Conservation (phyloP, 1,140 invertebrate genomes). For the Coelopa frigida region DNA sequence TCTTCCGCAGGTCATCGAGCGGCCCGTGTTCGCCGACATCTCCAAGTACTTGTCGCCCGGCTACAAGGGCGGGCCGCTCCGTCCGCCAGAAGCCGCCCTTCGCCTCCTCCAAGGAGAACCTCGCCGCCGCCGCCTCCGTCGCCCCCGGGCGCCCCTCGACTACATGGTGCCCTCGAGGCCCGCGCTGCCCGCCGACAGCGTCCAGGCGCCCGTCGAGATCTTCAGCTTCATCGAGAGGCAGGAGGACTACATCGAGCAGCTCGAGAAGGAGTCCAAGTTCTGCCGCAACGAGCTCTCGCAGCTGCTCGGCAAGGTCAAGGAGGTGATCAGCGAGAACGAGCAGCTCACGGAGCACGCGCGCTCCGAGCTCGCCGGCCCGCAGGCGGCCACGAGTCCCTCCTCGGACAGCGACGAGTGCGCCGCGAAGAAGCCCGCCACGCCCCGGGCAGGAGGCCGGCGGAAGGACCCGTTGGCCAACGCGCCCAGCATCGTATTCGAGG, state of each 20-base stretch:
- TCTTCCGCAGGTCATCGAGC: constrained; percentile 29
- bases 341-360: constrained; percentile 64
- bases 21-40: constrained; percentile 42
- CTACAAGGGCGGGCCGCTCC: no score
- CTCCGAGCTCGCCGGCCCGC: constrained; percentile 29
- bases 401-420: constrained; percentile 48
- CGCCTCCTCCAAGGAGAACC: constrained; percentile 33
- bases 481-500: constrained; percentile 71
- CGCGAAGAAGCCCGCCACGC: constrained; percentile 20
- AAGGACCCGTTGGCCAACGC: constrained; percentile 43
- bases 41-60: constrained; percentile 43
- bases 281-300: constrained; percentile 68
- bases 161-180: not conserved
- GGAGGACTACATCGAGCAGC: constrained; percentile 74
- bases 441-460: no score
- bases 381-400: constrained; percentile 45
- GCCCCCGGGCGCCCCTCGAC: constrained; percentile 7
- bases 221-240: constrained; percentile 71
- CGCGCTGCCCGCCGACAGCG: constrained; percentile 19
- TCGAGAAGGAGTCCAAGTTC: constrained; percentile 73
- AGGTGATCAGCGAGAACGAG: constrained; percentile 75
- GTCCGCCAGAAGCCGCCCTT: constrained; percentile 31
- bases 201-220: constrained; percentile 48
- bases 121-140: constrained; percentile 12
- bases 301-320: constrained; percentile 69